A percentile compares a stretch with the other conserved stretches of the same genome.
These are phyloP conservation scores for Poliocrania exsul DNA, from an alignment of 2,797 vertebrate species.

Conservation along the genomic window DNA sequence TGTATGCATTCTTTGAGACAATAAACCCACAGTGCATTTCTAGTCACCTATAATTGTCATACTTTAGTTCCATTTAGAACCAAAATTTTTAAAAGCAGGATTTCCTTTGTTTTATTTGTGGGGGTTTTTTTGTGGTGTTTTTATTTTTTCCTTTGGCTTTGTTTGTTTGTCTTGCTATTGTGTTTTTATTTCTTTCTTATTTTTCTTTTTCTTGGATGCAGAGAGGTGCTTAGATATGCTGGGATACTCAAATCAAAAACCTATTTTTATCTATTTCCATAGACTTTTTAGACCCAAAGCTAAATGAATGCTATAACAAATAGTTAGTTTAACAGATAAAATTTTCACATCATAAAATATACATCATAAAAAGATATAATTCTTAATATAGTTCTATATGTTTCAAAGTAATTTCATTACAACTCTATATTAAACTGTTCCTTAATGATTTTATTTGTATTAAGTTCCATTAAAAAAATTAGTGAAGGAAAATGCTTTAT, in stretches of 20 bases:
- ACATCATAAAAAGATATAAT: background rate
- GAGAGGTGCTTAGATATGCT: background rate
- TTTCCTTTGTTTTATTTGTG: no score
- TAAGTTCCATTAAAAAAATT: background rate
- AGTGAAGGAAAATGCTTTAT: background rate
- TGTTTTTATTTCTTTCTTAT: rapidly evolving
- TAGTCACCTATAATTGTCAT: background rate
- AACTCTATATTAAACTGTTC: background rate
- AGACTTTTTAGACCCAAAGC: background rate
- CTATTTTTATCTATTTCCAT: background rate
- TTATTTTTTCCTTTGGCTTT: background rate
- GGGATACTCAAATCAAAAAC: rapidly evolving
- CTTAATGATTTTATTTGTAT: background rate
- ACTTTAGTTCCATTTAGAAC: background rate
- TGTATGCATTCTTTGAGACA: background rate
- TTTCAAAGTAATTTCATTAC: background rate
- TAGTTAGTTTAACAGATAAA: background rate
- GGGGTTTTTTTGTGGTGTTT: no score
- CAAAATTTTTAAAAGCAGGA: rapidly evolving
- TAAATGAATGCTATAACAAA: background rate
- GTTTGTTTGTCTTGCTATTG: no score
- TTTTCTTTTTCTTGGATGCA: background rate
- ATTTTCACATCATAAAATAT: background rate
- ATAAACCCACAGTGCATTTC: background rate
- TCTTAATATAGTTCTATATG: background rate